Percentiles rank a stretch among this genome's conserved stretches.
phyloP scores from a whole-genome alignment of 2,113 vertebrate genomes.

The Lepidothrix coronata region DNA sequence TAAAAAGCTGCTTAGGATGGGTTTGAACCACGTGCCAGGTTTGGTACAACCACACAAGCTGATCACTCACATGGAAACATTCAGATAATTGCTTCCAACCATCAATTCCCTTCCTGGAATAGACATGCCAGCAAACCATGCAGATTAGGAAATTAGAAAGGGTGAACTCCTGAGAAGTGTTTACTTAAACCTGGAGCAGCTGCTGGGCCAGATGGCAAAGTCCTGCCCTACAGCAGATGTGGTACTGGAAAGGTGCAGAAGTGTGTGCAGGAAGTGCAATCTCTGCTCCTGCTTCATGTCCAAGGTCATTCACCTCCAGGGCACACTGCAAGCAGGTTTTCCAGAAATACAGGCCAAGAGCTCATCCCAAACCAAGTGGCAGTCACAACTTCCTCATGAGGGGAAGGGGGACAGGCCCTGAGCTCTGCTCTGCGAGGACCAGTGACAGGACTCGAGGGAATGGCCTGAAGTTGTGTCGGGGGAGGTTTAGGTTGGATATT shows the following conservation, averaged over 20 bases:
- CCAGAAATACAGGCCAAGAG: background rate
- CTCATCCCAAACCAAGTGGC: background rate
- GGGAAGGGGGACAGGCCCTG: background rate
- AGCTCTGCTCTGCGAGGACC: background rate
- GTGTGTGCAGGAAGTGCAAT: rapidly evolving
- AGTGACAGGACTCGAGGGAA: background rate
- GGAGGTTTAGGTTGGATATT: background rate
- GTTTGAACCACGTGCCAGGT: no score
- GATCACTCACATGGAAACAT: background rate
- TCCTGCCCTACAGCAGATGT: background rate
- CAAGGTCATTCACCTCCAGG: background rate
- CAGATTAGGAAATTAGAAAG: background rate
- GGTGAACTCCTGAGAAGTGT: background rate
- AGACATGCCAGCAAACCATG: background rate
- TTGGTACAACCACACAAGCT: no score
- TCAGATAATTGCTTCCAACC: background rate
- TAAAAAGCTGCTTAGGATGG: no score
- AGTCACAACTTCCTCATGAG: background rate
- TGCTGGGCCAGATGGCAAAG: background rate
- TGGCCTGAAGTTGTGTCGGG: background rate
- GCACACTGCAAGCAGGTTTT: background rate
- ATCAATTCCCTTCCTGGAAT: background rate
- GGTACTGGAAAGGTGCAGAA: background rate
- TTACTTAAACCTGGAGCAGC: conserved; percentile 2
- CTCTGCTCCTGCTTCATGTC: background rate